Evolutionary conservation across 1,140 invertebrate species (phyloP).

Genomic region (Tetragonula clypearis): DNA sequence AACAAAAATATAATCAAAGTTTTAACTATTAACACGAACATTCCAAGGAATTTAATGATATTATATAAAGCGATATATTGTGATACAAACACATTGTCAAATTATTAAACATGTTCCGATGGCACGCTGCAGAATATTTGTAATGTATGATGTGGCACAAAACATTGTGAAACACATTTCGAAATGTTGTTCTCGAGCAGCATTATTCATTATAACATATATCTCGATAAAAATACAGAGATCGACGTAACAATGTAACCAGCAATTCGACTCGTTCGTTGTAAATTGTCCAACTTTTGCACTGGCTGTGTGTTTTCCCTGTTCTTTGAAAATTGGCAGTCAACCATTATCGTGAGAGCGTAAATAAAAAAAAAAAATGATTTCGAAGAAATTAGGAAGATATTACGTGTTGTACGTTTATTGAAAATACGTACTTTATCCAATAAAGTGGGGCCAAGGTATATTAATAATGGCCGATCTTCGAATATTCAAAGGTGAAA

Average conservation of each 20-base stretch:
- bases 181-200: background rate
- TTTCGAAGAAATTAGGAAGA: background rate
- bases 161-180: background rate
- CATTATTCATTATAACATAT: background rate
- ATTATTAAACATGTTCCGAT: background rate
- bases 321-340: background rate
- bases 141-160: background rate
- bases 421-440: background rate
- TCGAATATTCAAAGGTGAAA: background rate
- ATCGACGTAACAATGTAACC: background rate
- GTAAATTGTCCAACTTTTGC: background rate
- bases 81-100: background rate
- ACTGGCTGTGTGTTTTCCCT: constrained; percentile 8
- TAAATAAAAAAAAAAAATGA: background rate
- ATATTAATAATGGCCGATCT: background rate
- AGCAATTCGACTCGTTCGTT: background rate
- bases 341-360: background rate
- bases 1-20: background rate
- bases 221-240: constrained; percentile 9
- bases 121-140: background rate
- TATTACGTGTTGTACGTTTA: background rate
- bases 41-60: background rate
- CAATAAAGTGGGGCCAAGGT: constrained; percentile 26
- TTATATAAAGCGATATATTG: background rate
- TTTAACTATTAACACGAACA: background rate